A percentile compares a stretch with the other conserved stretches of the same genome.
phyloP scores from a whole-genome alignment of 2,113 vertebrate genomes.

The Sinocyclocheilus rhinocerous region DNA sequence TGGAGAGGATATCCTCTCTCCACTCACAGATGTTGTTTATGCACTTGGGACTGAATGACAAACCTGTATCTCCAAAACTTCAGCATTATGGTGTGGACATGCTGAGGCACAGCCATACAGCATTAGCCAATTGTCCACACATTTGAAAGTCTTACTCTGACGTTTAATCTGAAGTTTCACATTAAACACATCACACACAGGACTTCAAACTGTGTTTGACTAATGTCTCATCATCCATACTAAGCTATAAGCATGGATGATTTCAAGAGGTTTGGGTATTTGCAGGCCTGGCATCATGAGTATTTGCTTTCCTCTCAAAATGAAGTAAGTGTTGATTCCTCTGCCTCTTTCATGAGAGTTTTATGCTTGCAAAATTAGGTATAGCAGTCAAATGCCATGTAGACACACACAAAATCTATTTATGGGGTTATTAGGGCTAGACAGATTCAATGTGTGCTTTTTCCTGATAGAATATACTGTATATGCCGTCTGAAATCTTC shows the following conservation, averaged over 20 bases:
- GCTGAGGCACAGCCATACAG: background rate
- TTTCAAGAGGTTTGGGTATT: slow-evolving; percentile 7
- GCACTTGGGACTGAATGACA: slow-evolving; percentile 1
- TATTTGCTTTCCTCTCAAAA: background rate
- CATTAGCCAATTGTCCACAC: background rate
- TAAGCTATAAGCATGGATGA: background rate
- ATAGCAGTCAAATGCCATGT: too few relatives aligned
- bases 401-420: too few relatives aligned
- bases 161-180: background rate
- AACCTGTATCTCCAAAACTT: background rate
- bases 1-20: slow-evolving; percentile 45
- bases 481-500: too few relatives aligned
- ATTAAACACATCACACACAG: background rate
- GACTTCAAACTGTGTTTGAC: background rate
- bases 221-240: background rate
- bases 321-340: background rate
- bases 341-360: background rate
- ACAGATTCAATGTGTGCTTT: too few relatives aligned
- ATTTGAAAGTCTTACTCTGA: background rate
- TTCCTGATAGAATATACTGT: too few relatives aligned
- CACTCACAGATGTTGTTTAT: slow-evolving; percentile 34
- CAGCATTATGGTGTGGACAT: background rate
- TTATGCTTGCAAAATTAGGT: background rate
- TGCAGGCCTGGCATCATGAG: background rate
- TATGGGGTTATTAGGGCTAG: too few relatives aligned